A percentile compares a stretch with the other conserved stretches of the same genome.
Conservation (phyloP, 2,888 invertebrate species). For the Platerodrilus igneus region DNA sequence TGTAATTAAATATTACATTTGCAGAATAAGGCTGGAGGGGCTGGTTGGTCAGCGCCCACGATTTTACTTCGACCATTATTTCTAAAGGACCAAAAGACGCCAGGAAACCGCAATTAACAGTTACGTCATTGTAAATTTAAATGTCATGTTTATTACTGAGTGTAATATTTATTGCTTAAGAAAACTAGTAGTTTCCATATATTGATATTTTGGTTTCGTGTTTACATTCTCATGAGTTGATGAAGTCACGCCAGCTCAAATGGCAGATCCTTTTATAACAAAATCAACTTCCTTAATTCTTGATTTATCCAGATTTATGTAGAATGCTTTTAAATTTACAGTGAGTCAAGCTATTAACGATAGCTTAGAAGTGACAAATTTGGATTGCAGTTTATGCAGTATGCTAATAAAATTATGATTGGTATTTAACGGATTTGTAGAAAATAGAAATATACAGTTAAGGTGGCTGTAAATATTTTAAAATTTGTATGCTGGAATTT, state of each 20-base stretch:
- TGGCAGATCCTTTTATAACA: conserved; percentile 10
- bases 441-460: no score
- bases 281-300: no score
- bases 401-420: no score
- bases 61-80: conserved; percentile 29
- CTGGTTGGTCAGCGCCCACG: conserved; percentile 37
- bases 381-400: no score
- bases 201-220: conserved; percentile 7
- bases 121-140: conserved; percentile 18
- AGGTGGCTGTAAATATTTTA: no score
- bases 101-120: conserved; percentile 13
- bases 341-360: no score
- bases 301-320: no score
- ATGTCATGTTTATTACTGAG: conserved; percentile 7
- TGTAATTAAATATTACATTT: conserved; percentile 13
- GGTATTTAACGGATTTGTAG: no score
- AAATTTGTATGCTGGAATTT: no score
- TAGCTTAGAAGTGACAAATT: no score
- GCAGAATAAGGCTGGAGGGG: conserved; percentile 30
- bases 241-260: conserved; percentile 15
- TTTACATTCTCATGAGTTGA: conserved; percentile 6
- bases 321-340: no score
- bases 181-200: conserved; percentile 14
- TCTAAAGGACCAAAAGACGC: conserved; percentile 13
- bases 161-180: conserved; percentile 11